phyloP scores from a whole-genome alignment of 2,888 invertebrate species.

The Spisula subtruncata region DNA sequence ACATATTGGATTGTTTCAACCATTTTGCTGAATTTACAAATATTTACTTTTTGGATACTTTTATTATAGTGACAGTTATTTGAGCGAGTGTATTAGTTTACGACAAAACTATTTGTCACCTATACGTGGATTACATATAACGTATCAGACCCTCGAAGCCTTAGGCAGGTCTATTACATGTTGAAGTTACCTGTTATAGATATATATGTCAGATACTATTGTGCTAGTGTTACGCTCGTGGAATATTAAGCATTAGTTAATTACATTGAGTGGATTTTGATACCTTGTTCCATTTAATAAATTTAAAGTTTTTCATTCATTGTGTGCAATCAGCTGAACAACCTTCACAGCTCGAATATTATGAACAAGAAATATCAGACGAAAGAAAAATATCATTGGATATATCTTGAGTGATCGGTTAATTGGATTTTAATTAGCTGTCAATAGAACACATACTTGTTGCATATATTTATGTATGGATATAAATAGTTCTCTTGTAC shows the following conservation, averaged over 20 bases:
- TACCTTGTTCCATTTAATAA: conserved; percentile 20
- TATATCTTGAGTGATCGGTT: not conserved
- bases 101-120: conserved; percentile 45
- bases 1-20: not conserved
- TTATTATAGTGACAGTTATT: conserved; percentile 35
- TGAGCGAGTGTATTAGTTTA: conserved; percentile 46
- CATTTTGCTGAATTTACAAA: not conserved
- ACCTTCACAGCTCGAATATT: not conserved
- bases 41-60: conserved; percentile 20
- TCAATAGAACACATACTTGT: not conserved
- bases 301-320: conserved; percentile 13
- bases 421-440: conserved; percentile 5
- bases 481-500: not conserved
- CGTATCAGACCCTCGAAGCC: not conserved
- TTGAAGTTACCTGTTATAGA: conserved; percentile 6
- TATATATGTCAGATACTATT: not conserved
- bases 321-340: conserved; percentile 8
- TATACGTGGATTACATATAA: conserved; percentile 32
- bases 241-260: conserved; percentile 23
- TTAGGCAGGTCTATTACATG: conserved; percentile 20
- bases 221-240: conserved; percentile 2
- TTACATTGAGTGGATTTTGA: not conserved
- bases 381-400: not conserved
- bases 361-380: not conserved
- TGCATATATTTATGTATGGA: conserved; percentile 1